Evolutionary conservation across 2,113 vertebrate species (phyloP), one percentile per base, ranked within the genome.

Genomic region (Fukomys damarensis): DNA sequence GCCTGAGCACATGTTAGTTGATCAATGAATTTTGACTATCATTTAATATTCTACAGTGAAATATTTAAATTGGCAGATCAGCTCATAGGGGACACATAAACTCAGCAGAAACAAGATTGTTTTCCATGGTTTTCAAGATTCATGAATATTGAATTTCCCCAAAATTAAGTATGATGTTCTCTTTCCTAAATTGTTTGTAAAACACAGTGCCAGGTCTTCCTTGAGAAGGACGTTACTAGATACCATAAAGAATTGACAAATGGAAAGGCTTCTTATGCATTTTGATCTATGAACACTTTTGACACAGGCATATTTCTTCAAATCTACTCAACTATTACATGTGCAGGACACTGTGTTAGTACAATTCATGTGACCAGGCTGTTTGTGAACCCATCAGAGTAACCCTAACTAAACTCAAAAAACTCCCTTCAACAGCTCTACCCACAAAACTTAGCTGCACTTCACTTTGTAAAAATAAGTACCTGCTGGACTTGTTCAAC

Each of bases 171-270:
- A 52, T 88, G 38, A 56, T 7, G 26, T 54, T 38, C 35, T 7
- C 43, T 92, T 86, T 86, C 74, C 61, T 80, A 81, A 96, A 94
- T 76, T 98, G 97, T 96, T 97, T 97, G 61, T 81, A 77, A 90
- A 87, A 95, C 96, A 89, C 72, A 77, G 0, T 0, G 93, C 95
- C 95, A 97, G 82, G 35, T 61, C 93, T 98, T 95, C 85, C 89
- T 83, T 63, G 97, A 46, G 28, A 89, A 72, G 61, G 46, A 59
- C 8, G 32, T 61, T 54, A 76, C 38, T 59, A 28, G n/a, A 12
- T 63, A 56, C 61, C 13, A 59, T 35, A 59, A 91, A 93, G 83
- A 81, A 16, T 4, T 63, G 52, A 20, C 22, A 20, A 13, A 9
- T 6, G 20, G 59, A 92, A 82, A 83, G 58, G 9, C 56, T 41